These are phyloP conservation scores for Oreonectes daqikongensis DNA, from an alignment of 2,797 vertebrate species.

Conservation along the genomic window DNA sequence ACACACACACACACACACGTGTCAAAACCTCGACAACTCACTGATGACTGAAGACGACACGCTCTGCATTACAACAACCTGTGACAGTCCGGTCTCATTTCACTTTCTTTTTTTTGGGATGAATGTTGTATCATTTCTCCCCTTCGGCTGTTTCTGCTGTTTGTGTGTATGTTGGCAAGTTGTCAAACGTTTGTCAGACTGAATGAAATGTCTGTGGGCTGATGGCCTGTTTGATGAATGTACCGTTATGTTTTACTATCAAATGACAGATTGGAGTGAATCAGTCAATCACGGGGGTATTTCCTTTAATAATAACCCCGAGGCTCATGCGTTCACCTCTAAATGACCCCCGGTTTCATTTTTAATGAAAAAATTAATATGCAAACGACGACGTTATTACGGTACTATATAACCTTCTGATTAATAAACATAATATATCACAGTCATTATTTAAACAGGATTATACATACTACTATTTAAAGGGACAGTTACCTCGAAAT, in stretches of 20 bases:
- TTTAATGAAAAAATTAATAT: neutral
- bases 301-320: constrained; percentile 3
- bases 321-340: neutral
- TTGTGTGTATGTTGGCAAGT: constrained; percentile 27
- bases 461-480: too few relatives aligned
- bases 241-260: constrained; percentile 26
- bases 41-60: neutral
- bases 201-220: constrained; percentile 22
- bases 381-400: neutral
- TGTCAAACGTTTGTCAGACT: constrained; percentile 28
- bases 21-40: constrained; percentile 5
- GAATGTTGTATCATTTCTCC: neutral
- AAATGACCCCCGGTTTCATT: neutral
- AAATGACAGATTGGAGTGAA: constrained; percentile 19
- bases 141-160: constrained; percentile 35
- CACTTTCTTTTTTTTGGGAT: neutral
- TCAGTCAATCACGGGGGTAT: constrained; percentile 28
- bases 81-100: neutral
- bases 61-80: constrained; percentile 18
- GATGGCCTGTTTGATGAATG: constrained; percentile 28
- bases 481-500: too few relatives aligned
- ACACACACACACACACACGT: neutral
- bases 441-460: neutral
- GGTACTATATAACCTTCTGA: neutral
- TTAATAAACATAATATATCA: neutral